Evolutionary conservation across 2,888 invertebrate species (phyloP).

Genomic region (Pheosia gnoma): DNA sequence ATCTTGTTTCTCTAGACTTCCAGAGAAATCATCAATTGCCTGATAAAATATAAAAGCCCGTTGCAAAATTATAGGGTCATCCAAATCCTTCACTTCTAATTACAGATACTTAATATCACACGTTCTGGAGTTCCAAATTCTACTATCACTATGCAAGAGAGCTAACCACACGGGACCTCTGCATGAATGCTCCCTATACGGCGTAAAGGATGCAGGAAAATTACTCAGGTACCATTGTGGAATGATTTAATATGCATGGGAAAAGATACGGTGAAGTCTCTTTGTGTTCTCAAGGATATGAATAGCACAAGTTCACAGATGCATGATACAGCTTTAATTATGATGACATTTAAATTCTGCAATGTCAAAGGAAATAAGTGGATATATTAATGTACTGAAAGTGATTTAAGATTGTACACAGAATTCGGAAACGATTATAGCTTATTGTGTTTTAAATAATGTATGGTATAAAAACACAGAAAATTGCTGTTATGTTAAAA

Average conservation of each 20-base stretch:
- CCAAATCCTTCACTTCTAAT: not conserved
- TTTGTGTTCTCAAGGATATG: slow-evolving; percentile 18
- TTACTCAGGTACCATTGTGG: slow-evolving; percentile 74
- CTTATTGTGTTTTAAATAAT: no score
- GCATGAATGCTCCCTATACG: slow-evolving; percentile 89
- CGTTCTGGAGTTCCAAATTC: slow-evolving; percentile 91
- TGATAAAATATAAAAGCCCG: no score
- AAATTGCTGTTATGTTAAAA: no score
- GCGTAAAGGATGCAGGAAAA: slow-evolving; percentile 87
- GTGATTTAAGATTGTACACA: no score
- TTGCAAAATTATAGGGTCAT: no score
- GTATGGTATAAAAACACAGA: no score
- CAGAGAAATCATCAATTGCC: no score
- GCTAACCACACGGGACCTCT: slow-evolving; percentile 87
- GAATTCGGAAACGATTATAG: no score
- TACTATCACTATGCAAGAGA: slow-evolving; percentile 87
- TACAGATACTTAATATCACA: slow-evolving; percentile 86
- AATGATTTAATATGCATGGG: slow-evolving; percentile 21
- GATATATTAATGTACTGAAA: not conserved
- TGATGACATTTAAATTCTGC: not conserved
- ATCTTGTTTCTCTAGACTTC: no score
- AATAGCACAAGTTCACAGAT: slow-evolving; percentile 6
- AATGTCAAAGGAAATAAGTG: not conserved
- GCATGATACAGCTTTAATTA: slow-evolving; percentile 5
- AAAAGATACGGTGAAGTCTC: slow-evolving; percentile 13